Base-by-base conservation (phyloP, 2,113 vertebrate genomes). In the Epinephelus lanceolatus region DNA sequence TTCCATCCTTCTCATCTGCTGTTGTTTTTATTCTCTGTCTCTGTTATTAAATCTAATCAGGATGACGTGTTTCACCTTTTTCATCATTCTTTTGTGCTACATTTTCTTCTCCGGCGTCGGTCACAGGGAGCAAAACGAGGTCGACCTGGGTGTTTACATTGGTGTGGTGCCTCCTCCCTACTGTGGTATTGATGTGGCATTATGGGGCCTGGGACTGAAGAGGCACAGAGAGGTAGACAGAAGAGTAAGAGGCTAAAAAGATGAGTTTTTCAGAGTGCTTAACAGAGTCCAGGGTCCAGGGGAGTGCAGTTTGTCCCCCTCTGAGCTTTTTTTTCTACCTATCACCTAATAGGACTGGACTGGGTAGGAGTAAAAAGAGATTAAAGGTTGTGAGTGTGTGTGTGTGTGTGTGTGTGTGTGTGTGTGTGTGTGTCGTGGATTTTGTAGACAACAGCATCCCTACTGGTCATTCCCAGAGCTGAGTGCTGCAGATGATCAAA, bases 111-210 rank as follows among this genome's bases (percentile, higher is more conserved):
- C 77, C 11, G 65, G 47, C 74, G 68, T 94, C 91, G 84, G 94
- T 94, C 86, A 74, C 84, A 37, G 93, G 93, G 94, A 89, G 90
- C 93, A 81, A 91, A 81, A 75, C 81, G 71, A 82, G 86, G 74
- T 85, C 92, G 93, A 92, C 95, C 95, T 66, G 21, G 92, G 93
- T 95, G 95, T 96, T 92, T 95, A 94, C 95, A 95, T 95, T 94
- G 93, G 95, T 89, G 66, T 88, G 91, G 92, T 93, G 95, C 94
- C 94, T 93, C 95, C 95, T 93, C 95, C 96, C 96, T 80, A 94
- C 95, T 95, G 96, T 79, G 96, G 94, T 93, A 96, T 95, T 96
- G 94, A 97, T 91, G 94, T 88, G 89, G 93, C 93, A 87, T 94
- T 95, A 95, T 92, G 91, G 74, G 67, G 83, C 94, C 93, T 81